Conservation (phyloP, 2,797 vertebrate species). For the Sebastes iracundus region DNA sequence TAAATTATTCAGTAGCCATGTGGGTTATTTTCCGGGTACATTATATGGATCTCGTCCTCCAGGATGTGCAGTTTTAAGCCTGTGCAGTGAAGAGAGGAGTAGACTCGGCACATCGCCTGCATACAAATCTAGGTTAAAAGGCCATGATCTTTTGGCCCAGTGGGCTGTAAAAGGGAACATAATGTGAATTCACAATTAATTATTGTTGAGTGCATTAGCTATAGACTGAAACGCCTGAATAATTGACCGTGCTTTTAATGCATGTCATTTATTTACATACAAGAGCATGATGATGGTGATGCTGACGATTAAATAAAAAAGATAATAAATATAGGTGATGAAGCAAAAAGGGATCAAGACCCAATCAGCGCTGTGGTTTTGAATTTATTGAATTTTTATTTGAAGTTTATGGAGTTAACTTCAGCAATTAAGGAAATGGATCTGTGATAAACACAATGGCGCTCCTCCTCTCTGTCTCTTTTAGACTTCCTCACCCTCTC, state of each 20-base stretch:
- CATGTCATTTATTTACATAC: conserved; percentile 51
- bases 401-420: conserved; percentile 52
- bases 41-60: not conserved
- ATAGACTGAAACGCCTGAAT: conserved; percentile 39
- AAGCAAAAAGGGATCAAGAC: conserved; percentile 48
- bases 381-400: conserved; percentile 41
- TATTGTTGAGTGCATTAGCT: conserved; percentile 59
- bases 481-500: not conserved
- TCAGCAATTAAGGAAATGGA: conserved; percentile 64
- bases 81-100: not conserved
- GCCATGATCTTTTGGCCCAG: conserved; percentile 49
- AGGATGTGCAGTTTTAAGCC: not conserved
- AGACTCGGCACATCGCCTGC: conserved; percentile 42
- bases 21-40: conserved; percentile 1
- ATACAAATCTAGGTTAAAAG: conserved; percentile 63
- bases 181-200: conserved; percentile 55
- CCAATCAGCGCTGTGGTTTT: conserved; percentile 28
- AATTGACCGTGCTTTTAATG: conserved; percentile 50
- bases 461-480: not conserved
- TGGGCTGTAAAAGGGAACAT: conserved; percentile 53
- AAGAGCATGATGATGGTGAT: not conserved
- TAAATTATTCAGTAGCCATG: conserved; percentile 61
- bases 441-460: conserved; percentile 45
- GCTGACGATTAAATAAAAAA: conserved; percentile 16
- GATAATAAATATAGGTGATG: conserved; percentile 47